Evolutionary conservation across 2,113 vertebrate species (phyloP), one percentile per base, ranked within the genome.

Genomic region (Phylloscopus trochilus): DNA sequence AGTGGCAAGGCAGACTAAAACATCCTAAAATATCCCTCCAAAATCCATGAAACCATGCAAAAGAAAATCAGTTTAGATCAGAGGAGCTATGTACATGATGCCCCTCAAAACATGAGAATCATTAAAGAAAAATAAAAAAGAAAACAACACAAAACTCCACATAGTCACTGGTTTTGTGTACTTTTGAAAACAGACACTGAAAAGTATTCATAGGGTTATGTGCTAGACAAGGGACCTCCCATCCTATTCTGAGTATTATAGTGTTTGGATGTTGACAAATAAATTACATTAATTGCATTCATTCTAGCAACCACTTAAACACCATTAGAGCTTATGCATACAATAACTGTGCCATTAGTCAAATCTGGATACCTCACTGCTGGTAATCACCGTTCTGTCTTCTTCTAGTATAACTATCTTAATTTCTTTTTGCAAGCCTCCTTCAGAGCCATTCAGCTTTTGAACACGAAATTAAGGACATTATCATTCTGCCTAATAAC

Each of bases 211-310:
- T 33, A 82, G 17, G 8, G 18, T 69, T 84, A 52, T 37, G 46
- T 33, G 27, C 66, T 87, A 89, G 33, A 62, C 77, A 84, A 89
- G 72, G 62, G 70, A 95, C 78, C 91, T 95, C 89, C 89, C 74
- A 76, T 76, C 62, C 46, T 76, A 9, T 93, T 97, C 30, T 2
- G 3, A 83, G 37, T 92, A 51, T 95, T 79, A 66, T 14, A 73
- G 46, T 95, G 87, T 96, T 96, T 95, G 77, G 92, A 91, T 89
- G 74, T 83, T 92, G 93, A 87, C 66, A 96, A 93, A 97, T 89
- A 96, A 93, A 95, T 92, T 87, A 95, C 58, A 83, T 91, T 95
- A 97, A 97, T 96, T 96, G 78, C 89, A 82, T 89, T 89, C 66
- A 89, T 95, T 95, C 93, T 85, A 96, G 70, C 89, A 95, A 79